These are phyloP conservation scores for Cynoglossus semilaevis DNA, from an alignment of 2,113 vertebrate species.

Conservation along the genomic window DNA sequence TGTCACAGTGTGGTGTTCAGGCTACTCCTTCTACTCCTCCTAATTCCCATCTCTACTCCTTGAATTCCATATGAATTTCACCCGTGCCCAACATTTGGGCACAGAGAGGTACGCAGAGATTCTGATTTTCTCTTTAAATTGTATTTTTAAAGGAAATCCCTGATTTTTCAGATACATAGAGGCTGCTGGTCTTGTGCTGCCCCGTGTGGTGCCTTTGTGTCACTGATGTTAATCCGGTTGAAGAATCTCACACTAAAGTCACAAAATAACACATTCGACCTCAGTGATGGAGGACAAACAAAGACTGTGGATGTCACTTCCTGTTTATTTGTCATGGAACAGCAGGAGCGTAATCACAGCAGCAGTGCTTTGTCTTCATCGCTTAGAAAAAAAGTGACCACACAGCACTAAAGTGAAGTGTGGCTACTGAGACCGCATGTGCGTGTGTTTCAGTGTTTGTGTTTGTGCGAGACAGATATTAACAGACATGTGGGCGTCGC, in stretches of 20 bases:
- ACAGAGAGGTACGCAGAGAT: background rate
- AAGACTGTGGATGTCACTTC: background rate
- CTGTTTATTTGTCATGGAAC: background rate
- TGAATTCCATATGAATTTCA: constrained; percentile 34
- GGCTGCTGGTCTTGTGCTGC: too few relatives aligned
- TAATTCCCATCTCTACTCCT: constrained; percentile 28
- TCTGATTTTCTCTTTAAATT: background rate
- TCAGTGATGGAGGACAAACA: background rate
- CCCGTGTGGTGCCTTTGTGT: too few relatives aligned
- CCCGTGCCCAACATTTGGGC: constrained; percentile 53
- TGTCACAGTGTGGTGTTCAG: constrained; percentile 82
- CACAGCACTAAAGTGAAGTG: constrained; percentile 7
- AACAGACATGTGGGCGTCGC: background rate
- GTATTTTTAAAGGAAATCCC: too few relatives aligned
- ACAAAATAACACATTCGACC: too few relatives aligned
- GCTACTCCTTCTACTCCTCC: constrained; percentile 21
- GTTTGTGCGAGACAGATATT: too few relatives aligned
- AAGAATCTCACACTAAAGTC: too few relatives aligned
- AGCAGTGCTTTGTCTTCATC: too few relatives aligned
- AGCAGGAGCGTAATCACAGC: background rate
- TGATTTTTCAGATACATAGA: too few relatives aligned
- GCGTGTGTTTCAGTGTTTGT: background rate
- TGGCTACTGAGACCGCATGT: background rate
- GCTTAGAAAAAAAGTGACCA: too few relatives aligned
- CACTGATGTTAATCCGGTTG: too few relatives aligned